These are phyloP conservation scores for Mustelus asterias DNA, from an alignment of 2,113 vertebrate species.

Conservation along the genomic window DNA sequence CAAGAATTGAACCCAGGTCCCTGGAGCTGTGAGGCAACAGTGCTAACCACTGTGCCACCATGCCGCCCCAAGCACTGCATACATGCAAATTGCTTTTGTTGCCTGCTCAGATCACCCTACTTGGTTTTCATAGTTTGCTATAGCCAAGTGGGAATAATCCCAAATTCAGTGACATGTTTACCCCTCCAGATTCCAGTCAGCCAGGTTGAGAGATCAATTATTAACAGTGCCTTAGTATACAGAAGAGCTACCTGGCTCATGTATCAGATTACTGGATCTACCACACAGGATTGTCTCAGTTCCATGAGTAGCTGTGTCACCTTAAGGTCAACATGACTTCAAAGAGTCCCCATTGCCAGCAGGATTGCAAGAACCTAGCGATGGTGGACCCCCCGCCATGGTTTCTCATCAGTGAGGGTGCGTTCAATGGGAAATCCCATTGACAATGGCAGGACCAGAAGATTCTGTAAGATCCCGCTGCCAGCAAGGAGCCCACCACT, in stretches of 20 bases:
- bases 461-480: too few relatives aligned
- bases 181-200: neutral
- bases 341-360: neutral
- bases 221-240: neutral
- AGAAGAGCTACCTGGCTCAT: neutral
- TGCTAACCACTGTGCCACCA: too few relatives aligned
- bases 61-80: neutral
- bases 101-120: neutral
- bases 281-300: neutral
- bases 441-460: too few relatives aligned
- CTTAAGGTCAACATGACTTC: neutral
- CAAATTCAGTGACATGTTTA: neutral
- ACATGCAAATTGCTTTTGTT: neutral
- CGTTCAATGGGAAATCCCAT: too few relatives aligned
- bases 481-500: too few relatives aligned
- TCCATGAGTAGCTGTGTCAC: neutral
- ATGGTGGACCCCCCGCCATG: too few relatives aligned
- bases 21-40: too few relatives aligned
- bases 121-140: neutral
- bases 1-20: too few relatives aligned
- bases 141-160: neutral
- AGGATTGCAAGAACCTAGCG: too few relatives aligned
- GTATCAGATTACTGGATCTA: slow-evolving; percentile 10
- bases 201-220: neutral
- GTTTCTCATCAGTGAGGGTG: too few relatives aligned